Evolutionary conservation across 2,113 vertebrate genomes (phyloP), one percentile per base, ranked within the genome.

Genomic region (Vulpes ferrilata): DNA sequence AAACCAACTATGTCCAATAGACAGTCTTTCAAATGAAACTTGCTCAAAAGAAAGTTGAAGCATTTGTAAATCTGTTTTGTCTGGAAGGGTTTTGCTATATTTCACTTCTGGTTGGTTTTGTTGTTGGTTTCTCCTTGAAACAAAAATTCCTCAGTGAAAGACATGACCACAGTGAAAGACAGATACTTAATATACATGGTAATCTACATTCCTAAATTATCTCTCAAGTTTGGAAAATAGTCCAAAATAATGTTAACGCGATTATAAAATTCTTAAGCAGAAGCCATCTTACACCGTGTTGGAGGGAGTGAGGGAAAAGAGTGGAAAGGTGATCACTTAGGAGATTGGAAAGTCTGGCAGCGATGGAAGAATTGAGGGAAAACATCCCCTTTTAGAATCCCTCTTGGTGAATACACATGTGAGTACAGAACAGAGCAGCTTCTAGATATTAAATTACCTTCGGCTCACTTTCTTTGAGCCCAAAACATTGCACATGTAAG

Each of bases 371-470:
- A 67, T 51, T 51, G 22, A 25, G 55, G 62, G 15, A 51, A 85
- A 78, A 57, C 12, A 38, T 13, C n/a, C 12, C 19, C 25, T 51
- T 62, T 13, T 51, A 22, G 78, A 65, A 59, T 19, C 59, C 38
- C 38, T 67, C 25, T 43, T 76, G 69, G 60, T 53, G 25, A 81
- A n/a, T 35, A n/a, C 16, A 7, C 17, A 32, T 3, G 32, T 60
- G 83, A 76, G 53, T 53, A 27, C 71, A 78, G 32, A 90, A 74
- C 86, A 93, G 57, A 95, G 83, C 62, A 64, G 48, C 27, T 69
- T 93, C 81, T 94, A 73, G 51, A 53, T 80, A 73, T 90, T 67
- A 83, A 90, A 92, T 53, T 90, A 25, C 76, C 81, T 86, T 86
- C 55, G 35, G 17, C 30, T 87, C 60, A 53, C 67, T 93, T 12